Conservation (phyloP, 2,797 vertebrate genomes). For the Selene dorsalis region DNA sequence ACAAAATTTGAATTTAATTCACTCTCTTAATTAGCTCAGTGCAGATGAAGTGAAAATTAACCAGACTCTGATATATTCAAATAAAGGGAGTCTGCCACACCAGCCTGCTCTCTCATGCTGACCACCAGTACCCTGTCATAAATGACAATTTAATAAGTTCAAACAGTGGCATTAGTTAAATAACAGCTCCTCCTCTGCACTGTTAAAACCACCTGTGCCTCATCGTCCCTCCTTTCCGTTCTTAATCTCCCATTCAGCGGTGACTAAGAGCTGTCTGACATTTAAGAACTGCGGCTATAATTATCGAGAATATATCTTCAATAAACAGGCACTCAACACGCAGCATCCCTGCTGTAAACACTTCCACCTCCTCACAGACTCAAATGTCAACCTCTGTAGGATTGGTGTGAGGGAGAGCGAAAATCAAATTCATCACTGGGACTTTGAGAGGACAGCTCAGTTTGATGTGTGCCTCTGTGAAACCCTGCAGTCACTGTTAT, state of each 20-base stretch:
- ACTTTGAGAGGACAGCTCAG: constrained; percentile 27
- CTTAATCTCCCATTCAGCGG: constrained; percentile 7
- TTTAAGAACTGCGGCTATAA: constrained; percentile 27
- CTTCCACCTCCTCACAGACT: not conserved
- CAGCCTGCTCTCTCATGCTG: not conserved
- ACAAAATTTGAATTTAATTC: not conserved
- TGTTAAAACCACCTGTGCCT: not conserved
- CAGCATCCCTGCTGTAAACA: constrained; percentile 6
- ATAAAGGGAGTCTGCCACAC: no score
- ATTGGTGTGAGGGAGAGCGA: not conserved
- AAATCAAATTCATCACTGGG: constrained; percentile 35
- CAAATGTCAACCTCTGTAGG: constrained; percentile 49
- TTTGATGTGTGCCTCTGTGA: not conserved
- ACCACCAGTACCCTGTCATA: not conserved
- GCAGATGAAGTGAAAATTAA: not conserved
- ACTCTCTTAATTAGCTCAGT: not conserved
- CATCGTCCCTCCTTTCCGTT: not conserved
- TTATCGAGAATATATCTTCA: constrained; percentile 8
- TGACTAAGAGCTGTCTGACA: constrained; percentile 34
- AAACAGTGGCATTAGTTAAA: not conserved
- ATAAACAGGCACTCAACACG: constrained; percentile 26
- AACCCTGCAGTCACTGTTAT: constrained; percentile 38
- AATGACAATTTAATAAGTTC: not conserved
- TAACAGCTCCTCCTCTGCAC: not conserved
- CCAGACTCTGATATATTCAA: not conserved